Percentiles rank a stretch among this genome's conserved stretches.
Evolutionary conservation across 2,888 invertebrate genomes (phyloP).

Genomic region (Netelia melanura): DNA sequence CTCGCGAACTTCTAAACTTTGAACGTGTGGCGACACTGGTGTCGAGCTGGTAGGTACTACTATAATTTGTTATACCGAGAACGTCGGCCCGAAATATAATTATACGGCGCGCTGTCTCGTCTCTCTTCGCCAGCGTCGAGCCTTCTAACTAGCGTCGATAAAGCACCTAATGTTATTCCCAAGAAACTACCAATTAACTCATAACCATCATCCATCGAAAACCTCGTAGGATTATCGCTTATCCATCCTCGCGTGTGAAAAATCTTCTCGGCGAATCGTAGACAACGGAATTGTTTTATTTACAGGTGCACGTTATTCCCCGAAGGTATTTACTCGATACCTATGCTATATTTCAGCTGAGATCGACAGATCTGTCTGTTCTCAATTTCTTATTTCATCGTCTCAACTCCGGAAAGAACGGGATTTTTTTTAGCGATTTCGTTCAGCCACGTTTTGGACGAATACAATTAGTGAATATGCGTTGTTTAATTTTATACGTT

Average conservation of each 20-base stretch:
- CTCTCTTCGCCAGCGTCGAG: conserved; percentile 77
- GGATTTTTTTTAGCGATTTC: too few relatives aligned
- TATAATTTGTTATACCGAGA: not conserved
- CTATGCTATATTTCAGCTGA: not conserved
- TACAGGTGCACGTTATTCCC: not conserved
- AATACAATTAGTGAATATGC: too few relatives aligned
- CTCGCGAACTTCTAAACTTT: too few relatives aligned
- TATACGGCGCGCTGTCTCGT: conserved; percentile 77
- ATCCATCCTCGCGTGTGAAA: conserved; percentile 8
- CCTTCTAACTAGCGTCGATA: conserved; percentile 82
- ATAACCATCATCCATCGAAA: conserved; percentile 67
- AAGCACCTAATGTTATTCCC: conserved; percentile 80
- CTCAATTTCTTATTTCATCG: too few relatives aligned
- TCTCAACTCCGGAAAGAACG: too few relatives aligned
- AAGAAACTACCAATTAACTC: conserved; percentile 79
- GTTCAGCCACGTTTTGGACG: too few relatives aligned
- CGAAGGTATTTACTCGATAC: too few relatives aligned
- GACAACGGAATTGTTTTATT: not conserved
- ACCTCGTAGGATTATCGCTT: conserved; percentile 10
- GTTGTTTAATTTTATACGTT: too few relatives aligned
- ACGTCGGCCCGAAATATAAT: conserved; percentile 71
- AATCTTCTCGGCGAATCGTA: not conserved
- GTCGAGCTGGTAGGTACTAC: too few relatives aligned
- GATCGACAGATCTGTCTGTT: not conserved
- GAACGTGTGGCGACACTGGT: too few relatives aligned